phyloP scores from a whole-genome alignment of 1,140 invertebrate genomes.

The Platorchestia sp. region DNA sequence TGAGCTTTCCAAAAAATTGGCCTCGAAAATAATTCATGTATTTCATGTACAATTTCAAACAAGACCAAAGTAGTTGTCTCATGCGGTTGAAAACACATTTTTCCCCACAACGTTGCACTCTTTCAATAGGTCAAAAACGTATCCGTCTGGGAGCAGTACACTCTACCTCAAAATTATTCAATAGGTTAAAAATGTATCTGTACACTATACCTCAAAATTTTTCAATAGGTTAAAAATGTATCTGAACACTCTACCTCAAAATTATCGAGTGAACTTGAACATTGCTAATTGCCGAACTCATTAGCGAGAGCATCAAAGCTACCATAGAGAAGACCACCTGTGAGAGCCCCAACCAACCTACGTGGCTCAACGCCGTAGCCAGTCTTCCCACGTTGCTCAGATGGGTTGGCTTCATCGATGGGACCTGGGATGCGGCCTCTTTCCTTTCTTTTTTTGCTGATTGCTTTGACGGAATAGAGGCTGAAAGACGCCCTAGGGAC shows the following conservation, averaged over 20 bases:
- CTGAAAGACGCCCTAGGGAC: slow-evolving; percentile 30
- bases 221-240: not conserved
- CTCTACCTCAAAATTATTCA: not conserved
- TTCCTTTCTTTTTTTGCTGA: slow-evolving; percentile 15
- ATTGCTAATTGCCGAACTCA: not conserved
- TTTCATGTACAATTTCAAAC: not conserved
- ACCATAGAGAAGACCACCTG: not conserved
- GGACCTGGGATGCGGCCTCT: not conserved
- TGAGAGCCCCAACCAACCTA: not conserved
- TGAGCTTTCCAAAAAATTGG: not conserved
- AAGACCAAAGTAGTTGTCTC: not conserved
- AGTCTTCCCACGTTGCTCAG: slow-evolving; percentile 46
- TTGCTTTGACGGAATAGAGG: slow-evolving; percentile 33
- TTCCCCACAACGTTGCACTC: not conserved
- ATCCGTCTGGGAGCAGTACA: not conserved
- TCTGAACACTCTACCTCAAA: not conserved
- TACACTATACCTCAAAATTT: not conserved
- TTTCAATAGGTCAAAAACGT: not conserved
- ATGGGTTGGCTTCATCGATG: slow-evolving; percentile 27
- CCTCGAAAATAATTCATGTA: not conserved
- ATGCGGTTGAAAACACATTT: not conserved
- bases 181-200: not conserved
- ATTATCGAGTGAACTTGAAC: not conserved
- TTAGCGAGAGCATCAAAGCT: not conserved
- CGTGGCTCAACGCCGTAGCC: not conserved